Evolutionary conservation across 2,888 invertebrate genomes (phyloP).

Genomic region (Harmothoe impar): DNA sequence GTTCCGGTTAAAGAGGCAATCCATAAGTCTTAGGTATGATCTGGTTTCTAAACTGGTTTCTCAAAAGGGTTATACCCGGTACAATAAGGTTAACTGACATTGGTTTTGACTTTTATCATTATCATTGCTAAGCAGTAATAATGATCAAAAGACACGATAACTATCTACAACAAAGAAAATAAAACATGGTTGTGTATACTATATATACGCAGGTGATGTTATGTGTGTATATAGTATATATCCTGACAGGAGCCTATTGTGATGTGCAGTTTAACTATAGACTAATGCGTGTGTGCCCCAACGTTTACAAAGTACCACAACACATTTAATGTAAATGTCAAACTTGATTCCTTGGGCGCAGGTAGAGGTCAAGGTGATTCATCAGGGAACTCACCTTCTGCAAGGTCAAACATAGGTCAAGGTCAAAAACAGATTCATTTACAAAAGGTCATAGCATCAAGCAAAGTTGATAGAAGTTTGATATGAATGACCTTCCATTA

Average conservation of each 20-base stretch:
- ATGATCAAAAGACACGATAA: too few relatives aligned
- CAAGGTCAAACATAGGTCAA: conserved; percentile 54
- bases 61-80: too few relatives aligned
- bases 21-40: too few relatives aligned
- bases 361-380: background rate
- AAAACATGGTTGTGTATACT: background rate
- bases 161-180: too few relatives aligned
- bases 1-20: too few relatives aligned
- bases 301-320: background rate
- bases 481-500: too few relatives aligned
- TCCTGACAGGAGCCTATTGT: background rate
- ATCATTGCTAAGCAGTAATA: too few relatives aligned
- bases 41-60: too few relatives aligned
- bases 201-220: background rate
- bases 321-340: background rate
- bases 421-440: background rate
- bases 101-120: too few relatives aligned
- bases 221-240: background rate
- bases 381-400: conserved; percentile 50
- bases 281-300: background rate
- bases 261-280: background rate
- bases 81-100: too few relatives aligned
- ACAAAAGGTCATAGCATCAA: background rate
- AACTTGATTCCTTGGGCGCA: conserved; percentile 26
- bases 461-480: too few relatives aligned